Conservation (phyloP, 2,888 invertebrate genomes). For the Trichopoda pennipes region DNA sequence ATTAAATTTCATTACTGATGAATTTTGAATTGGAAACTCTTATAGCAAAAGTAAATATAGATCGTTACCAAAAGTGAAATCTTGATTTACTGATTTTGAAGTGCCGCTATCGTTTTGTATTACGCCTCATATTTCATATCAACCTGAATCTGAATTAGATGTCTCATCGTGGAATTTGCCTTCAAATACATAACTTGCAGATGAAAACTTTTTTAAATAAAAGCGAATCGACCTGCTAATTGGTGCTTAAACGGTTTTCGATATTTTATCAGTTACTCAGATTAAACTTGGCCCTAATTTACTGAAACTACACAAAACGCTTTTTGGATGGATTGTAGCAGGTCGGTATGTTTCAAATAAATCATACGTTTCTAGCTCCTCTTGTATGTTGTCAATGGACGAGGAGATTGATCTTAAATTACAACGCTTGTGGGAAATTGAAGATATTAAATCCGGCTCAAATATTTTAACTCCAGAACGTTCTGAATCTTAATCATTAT, state of each 20-base stretch:
- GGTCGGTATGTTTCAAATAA: slow-evolving; percentile 32
- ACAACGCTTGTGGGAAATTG: too few species aligned
- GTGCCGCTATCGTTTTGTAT: slow-evolving; percentile 54
- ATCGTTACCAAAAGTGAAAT: slow-evolving; percentile 57
- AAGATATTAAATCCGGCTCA: background rate
- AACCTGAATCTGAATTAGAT: too few species aligned
- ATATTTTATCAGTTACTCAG: too few species aligned
- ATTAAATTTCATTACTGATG: too few species aligned
- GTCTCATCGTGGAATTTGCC: too few species aligned
- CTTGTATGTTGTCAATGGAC: too few species aligned
- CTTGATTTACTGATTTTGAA: slow-evolving; percentile 47
- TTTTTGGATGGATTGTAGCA: slow-evolving; percentile 61
- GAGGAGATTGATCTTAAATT: too few species aligned
- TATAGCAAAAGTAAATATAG: too few species aligned
- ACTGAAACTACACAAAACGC: too few species aligned
- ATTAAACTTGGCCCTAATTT: slow-evolving; percentile 56
- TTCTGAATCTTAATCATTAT: slow-evolving; percentile 44
- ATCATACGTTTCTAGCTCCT: background rate
- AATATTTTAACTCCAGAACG: slow-evolving; percentile 23
- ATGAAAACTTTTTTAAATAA: slow-evolving; percentile 56
- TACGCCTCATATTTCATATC: slow-evolving; percentile 63
- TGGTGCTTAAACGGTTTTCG: slow-evolving; percentile 58
- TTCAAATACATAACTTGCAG: too few species aligned
- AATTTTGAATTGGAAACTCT: too few species aligned
- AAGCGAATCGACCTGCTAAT: slow-evolving; percentile 58